Percentiles rank a stretch among this genome's conserved stretches.
Conservation (phyloP, 2,888 invertebrate genomes). For the Pherbina coryleti region DNA sequence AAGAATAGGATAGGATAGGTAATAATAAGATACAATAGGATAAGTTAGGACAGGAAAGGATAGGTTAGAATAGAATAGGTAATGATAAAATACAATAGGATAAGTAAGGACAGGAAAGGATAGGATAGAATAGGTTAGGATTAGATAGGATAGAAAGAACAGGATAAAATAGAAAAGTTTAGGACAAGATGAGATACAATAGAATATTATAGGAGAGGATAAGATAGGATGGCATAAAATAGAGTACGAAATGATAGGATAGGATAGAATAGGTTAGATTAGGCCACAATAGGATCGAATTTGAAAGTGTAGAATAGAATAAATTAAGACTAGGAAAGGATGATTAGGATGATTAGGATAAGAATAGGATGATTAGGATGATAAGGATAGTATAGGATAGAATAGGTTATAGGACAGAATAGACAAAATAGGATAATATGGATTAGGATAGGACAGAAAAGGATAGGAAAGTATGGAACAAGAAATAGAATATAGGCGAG, state of each 20-base stretch:
- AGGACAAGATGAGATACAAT: no score
- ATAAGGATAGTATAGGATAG: no score
- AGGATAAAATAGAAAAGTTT: background rate
- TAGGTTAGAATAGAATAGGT: background rate
- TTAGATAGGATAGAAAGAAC: background rate
- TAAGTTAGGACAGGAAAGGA: background rate
- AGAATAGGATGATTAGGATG: no score
- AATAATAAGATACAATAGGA: background rate
- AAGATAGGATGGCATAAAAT: slow-evolving; percentile 11
- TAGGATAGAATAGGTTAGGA: background rate
- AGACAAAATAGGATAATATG: background rate
- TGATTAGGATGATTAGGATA: no score
- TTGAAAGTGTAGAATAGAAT: no score
- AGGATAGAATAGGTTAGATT: slow-evolving; percentile 17
- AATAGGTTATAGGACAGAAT: slow-evolving; percentile 9
- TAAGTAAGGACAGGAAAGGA: background rate
- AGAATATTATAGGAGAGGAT: no score
- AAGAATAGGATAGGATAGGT: background rate
- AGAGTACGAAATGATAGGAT: slow-evolving; percentile 22
- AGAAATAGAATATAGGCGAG: background rate
- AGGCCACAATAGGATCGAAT: no score
- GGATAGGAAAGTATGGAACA: no score
- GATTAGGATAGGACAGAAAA: background rate
- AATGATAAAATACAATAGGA: background rate
- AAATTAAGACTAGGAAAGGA: no score